Conservation (phyloP, 2,797 vertebrate species). For the Chloroceryle inda region DNA sequence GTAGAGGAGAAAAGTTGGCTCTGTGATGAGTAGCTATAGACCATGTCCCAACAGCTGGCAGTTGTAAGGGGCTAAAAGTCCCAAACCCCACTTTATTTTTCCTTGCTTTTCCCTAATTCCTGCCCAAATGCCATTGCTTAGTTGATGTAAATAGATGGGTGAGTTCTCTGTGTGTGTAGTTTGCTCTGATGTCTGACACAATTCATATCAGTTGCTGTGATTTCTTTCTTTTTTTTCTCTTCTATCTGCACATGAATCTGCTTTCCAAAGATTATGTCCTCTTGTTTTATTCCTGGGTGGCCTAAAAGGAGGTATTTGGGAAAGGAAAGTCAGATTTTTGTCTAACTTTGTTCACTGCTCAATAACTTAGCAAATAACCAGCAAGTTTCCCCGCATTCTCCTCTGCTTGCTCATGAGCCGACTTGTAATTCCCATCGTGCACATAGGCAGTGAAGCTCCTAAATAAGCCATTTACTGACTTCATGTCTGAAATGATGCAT, state of each 20-base stretch:
- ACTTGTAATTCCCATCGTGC: background rate
- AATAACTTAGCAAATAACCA: background rate
- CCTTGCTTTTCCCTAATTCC: background rate
- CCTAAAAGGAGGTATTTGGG: background rate
- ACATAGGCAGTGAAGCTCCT: background rate
- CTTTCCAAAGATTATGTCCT: background rate
- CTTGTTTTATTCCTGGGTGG: background rate
- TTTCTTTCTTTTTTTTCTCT: background rate
- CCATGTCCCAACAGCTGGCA: background rate
- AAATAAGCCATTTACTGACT: background rate
- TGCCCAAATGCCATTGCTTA: background rate
- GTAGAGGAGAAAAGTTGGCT: background rate
- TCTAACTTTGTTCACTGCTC: background rate
- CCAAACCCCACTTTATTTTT: background rate
- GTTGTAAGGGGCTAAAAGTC: background rate
- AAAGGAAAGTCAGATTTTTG: background rate
- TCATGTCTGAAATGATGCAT: background rate
- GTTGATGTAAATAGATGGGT: background rate
- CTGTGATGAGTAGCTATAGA: background rate
- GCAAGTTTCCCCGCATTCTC: background rate
- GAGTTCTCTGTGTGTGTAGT: accelerated
- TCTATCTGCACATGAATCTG: background rate
- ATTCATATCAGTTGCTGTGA: background rate
- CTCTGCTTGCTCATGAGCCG: background rate
- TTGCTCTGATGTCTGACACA: background rate